Percentiles rank a stretch among this genome's conserved stretches.
These are phyloP conservation scores for Actenoides lindsayi DNA, from an alignment of 2,113 vertebrate genomes.

Conservation along the genomic window DNA sequence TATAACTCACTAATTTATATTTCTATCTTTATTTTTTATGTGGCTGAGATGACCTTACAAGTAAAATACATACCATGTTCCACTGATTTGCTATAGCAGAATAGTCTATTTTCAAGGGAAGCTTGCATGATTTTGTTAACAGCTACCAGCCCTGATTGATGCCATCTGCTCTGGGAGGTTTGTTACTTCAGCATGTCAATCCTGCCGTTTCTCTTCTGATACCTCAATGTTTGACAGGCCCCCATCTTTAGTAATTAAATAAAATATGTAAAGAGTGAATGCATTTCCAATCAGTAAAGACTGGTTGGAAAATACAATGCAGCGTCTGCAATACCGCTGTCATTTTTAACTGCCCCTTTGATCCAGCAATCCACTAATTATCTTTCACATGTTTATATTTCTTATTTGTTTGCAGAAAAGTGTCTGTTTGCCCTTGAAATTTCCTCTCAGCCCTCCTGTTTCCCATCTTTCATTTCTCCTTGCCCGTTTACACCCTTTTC, in stretches of 20 bases:
- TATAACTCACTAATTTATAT: neutral
- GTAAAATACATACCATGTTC: neutral
- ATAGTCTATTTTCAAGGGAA: conserved; percentile 8
- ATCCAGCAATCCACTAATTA: neutral
- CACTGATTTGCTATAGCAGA: neutral
- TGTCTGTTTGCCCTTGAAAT: neutral
- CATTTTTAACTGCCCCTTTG: neutral
- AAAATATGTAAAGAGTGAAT: neutral
- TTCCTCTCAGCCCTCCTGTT: neutral
- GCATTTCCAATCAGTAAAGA: neutral
- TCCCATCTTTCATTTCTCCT: neutral
- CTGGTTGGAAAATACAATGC: neutral
- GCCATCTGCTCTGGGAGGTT: conserved; percentile 34
- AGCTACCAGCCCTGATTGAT: conserved; percentile 39
- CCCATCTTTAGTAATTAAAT: neutral
- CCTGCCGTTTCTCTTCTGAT: conserved; percentile 10
- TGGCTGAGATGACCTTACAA: neutral
- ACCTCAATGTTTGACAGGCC: conserved; percentile 25
- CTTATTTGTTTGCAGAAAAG: neutral
- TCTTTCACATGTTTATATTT: neutral
- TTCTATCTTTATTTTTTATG: neutral
- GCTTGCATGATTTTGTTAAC: neutral
- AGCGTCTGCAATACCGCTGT: neutral
- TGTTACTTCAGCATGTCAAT: conserved; percentile 34
- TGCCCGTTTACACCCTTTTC: neutral